Base-by-base conservation (phyloP, 2,113 vertebrate species). In the Aldabrachelys gigantea region DNA sequence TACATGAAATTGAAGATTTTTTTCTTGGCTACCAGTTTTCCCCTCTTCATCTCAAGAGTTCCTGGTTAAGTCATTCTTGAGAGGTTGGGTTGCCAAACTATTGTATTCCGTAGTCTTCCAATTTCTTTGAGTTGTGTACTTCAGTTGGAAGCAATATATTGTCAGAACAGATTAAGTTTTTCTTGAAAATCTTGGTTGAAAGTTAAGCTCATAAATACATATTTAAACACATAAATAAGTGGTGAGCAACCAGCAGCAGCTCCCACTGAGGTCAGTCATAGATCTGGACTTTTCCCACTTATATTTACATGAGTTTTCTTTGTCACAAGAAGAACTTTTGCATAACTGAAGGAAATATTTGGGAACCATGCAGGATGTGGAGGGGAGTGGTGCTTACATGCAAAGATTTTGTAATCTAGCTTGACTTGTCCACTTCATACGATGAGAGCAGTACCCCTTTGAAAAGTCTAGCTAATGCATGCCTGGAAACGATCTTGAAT, bases 181-280 rank as follows among this genome's bases (percentile, higher is more conserved):
- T 22, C 90, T 56, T 57, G 16, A 65, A 89, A 12, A 84, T 8
- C 6, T 85, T 65, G 29, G 14, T 35, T 65, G 31, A 65, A 65
- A 16, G 31, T 14, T 65, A 21, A 75, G 19, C 69, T 41, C n/a
- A 22, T 75, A 75, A 72, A n/a, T 72, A 90, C 90, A 83, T 72
- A 1, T 84, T 84, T 19, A 35, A 5, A 52, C 25, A 5, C 47
- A 80, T 52, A n/a, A 79, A 54, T 24, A 38, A 29, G 2, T 6
- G 1, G 1, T 0, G 0, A 27, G 44, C 19, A 81, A 3, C n/a
- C 13, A 62, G 8, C 80, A 72, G 5, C 1, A 29, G 5, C 62
- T 92, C 6, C 5, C 54, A n/a, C 50, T 22, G 53, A 62, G 31
- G 0, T 0, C 80, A 27, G 49, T 69, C 41, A 80, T 75, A 31